Evolutionary conservation across 2,888 invertebrate species (phyloP), one percentile per base, ranked within the genome.

Genomic region (Acleris holmiana): DNA sequence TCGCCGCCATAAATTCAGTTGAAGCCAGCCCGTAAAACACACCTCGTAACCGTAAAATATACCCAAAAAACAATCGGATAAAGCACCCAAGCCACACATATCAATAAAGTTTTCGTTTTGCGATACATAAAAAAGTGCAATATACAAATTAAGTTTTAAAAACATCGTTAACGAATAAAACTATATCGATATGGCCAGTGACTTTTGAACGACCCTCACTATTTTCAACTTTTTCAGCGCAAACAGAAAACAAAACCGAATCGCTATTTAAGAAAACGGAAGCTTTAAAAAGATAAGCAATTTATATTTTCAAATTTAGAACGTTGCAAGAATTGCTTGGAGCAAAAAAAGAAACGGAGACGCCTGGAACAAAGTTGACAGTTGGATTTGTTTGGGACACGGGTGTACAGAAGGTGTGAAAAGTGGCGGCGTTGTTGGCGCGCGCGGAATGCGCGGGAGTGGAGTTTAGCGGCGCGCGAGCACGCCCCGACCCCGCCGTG

Each of bases 371-470:
- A 17, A 4, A 19, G 21, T 25, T 49, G 59, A 18, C 29, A 19
- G 18, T 21, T 17, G 59, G 49, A 49, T 54, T 59, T 41, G 44
- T 65, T 71, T 67, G 67, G 63, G 67, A 69, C 68, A 70, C 74
- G 76, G 77, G 80, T 77, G 79, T 79, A 82, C 76, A 73, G 77
- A 82, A 80, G 80, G 79, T 81, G 82, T 79, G 77, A 90, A 35
- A 83, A 84, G 89, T 91, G 90, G 90, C 89, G 86, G 82, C 85
- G 79, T 83, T 86, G 77, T 73, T 86, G 76, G 84, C 87, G 77
- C 86, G 89, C 78, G 76, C 89, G 87, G 91, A 87, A 90, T 91
- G 91, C 90, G 90, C 90, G 77, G 88, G 91, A 87, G 88, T 86
- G 86, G 90, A 90, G 83, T 86, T 76, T 85, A 88, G 88, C 88